Base-by-base conservation (phyloP, 1,140 invertebrate genomes). In the Drosophila ogumai region DNA sequence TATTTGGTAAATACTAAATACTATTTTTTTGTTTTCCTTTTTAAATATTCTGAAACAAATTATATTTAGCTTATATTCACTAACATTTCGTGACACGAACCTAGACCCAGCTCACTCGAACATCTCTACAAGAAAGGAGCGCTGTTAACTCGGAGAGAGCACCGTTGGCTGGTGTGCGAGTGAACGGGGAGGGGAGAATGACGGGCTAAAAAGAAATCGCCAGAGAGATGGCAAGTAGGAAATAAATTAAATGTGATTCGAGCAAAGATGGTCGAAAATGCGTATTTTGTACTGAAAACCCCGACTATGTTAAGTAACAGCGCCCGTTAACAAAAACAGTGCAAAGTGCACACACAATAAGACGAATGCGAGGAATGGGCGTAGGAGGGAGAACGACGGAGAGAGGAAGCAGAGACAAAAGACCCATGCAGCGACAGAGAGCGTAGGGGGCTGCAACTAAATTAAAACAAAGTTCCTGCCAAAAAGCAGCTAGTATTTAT, bases 341-440 rank as follows among this genome's bases (percentile, higher is more conserved):
- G 75, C 75, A 79, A 79, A 78, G 75, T 79, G 75, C 75, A 78
- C 57, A 66, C 60, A 72, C 74, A 77, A 63, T 63, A 78, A 78
- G 74, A 76, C 19, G 47, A 71, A 71, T 52, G 60, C 15, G 34
- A 17, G 17, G 43, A 50, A 49, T n/a, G 22, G 67, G 46, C 28
- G 32, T 32, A 46, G 31, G 31, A 50, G 40, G 17, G 34, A 25
- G 32, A 36, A 28, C 38, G 19, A 22, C 15, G 28, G 2, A 41
- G 59, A 38, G 31, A 63, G 38, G 59, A 47, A 31, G 57, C 57
- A 34, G 17, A 65, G 43, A 40, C 73, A 78, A 63, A 77, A 78
- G 75, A 78, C 75, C 75, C 43, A 78, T 78, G 75, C 75, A 78
- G 52, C 40, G 60, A 41, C 8, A 50, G 28, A 56, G 71, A 47